phyloP scores from a whole-genome alignment of 35 echinoderm and acorn worm genomes.

The Antedon bifida region DNA sequence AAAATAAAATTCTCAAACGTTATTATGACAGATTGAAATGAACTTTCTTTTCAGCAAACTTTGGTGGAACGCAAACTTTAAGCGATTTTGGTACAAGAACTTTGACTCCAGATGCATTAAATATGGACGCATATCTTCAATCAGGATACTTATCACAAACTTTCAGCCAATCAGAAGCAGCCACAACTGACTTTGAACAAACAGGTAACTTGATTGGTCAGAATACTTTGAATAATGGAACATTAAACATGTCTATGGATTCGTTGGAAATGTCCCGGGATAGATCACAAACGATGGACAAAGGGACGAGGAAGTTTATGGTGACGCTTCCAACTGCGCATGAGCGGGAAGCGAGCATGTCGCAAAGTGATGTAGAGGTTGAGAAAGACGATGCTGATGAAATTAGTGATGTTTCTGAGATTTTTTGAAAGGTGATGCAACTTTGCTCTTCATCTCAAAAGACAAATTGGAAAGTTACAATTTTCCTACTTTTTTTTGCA shows the following conservation, averaged over 20 bases:
- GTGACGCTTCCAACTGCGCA: background rate
- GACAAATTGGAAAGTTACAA: too few species aligned
- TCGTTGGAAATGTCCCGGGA: background rate
- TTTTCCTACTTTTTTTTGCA: too few species aligned
- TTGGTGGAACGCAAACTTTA: conserved; percentile 6
- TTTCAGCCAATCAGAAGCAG: conserved; percentile 84
- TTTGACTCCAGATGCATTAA: conserved; percentile 90
- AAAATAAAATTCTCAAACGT: too few species aligned
- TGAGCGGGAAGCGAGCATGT: background rate
- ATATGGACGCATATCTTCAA: conserved; percentile 75
- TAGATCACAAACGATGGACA: background rate
- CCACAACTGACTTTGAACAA: conserved; percentile 31
- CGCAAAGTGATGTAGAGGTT: background rate
- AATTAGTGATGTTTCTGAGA: background rate
- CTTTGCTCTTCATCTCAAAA: too few species aligned
- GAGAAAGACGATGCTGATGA: background rate
- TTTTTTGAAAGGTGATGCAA: background rate
- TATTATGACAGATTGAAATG: too few species aligned
- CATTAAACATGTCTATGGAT: background rate
- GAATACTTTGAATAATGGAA: background rate
- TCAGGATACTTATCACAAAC: conserved; percentile 89
- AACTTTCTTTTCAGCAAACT: background rate
- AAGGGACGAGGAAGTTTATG: background rate
- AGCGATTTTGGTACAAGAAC: conserved; percentile 28
- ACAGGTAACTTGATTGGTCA: background rate